phyloP scores from a whole-genome alignment of 1,140 invertebrate genomes.

The Trachymyrmex cornetzi region DNA sequence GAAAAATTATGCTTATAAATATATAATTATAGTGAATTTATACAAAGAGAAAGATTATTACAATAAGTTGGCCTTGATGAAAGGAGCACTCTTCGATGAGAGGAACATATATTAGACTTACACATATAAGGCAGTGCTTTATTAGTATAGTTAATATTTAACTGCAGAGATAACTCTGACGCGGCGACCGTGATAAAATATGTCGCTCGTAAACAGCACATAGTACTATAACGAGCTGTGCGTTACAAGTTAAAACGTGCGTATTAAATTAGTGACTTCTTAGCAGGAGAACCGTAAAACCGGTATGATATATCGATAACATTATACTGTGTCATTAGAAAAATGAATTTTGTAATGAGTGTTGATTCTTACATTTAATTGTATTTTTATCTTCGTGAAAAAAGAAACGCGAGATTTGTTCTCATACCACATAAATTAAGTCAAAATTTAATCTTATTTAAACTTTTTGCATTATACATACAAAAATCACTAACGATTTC shows the following conservation, averaged over 20 bases:
- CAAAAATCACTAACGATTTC: too few species aligned
- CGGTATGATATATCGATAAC: not conserved
- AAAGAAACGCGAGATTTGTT: not conserved
- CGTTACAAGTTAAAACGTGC: slow-evolving; percentile 38
- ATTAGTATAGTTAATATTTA: slow-evolving; percentile 55
- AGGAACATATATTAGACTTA: slow-evolving; percentile 43
- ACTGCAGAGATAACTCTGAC: slow-evolving; percentile 41
- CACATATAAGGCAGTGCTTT: slow-evolving; percentile 38
- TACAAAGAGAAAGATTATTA: too few species aligned
- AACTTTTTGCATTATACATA: not conserved
- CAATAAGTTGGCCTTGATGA: not conserved
- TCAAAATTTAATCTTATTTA: not conserved
- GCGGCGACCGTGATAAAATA: slow-evolving; percentile 42
- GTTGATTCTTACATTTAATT: not conserved
- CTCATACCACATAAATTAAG: too few species aligned
- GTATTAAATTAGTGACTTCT: slow-evolving; percentile 49
- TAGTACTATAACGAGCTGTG: slow-evolving; percentile 6
- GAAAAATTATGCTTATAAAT: not conserved
- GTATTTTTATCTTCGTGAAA: not conserved
- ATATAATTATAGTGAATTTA: not conserved
- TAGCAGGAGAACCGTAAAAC: not conserved
- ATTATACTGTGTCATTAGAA: not conserved
- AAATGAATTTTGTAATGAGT: not conserved
- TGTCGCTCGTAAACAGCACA: slow-evolving; percentile 42
- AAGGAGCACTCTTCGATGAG: slow-evolving; percentile 5